Percentiles rank a stretch among this genome's conserved stretches.
phyloP scores from a whole-genome alignment of 2,113 vertebrate species.

The Microtus oregoni region DNA sequence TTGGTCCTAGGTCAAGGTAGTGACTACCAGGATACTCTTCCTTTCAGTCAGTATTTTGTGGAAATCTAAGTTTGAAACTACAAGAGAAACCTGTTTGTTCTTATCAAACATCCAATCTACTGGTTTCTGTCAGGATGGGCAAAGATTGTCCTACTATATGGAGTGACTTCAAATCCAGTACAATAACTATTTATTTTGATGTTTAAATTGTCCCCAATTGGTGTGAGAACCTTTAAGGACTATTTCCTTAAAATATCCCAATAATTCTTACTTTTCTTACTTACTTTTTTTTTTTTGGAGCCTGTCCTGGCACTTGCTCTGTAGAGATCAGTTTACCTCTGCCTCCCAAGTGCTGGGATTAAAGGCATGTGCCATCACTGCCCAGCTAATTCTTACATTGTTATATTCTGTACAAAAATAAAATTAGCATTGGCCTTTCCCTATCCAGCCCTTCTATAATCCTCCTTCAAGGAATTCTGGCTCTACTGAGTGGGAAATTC shows the following conservation, averaged over 20 bases:
- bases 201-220: background rate
- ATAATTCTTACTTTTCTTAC: background rate
- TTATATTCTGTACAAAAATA: background rate
- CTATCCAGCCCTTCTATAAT: background rate
- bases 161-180: background rate
- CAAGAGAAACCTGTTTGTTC: background rate
- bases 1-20: background rate
- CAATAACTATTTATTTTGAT: background rate
- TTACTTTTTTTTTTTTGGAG: too few species aligned
- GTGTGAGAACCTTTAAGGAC: background rate
- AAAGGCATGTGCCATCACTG: too few species aligned
- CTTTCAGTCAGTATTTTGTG: background rate
- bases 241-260: background rate
- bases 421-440: background rate
- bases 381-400: background rate
- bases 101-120: background rate
- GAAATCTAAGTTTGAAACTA: background rate
- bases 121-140: background rate
- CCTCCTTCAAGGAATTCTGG: background rate
- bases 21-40: background rate
- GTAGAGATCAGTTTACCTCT: too few species aligned
- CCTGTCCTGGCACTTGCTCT: too few species aligned
- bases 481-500: background rate
- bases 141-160: background rate
- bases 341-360: too few species aligned